Evolutionary conservation across 2,797 vertebrate species (phyloP).

Genomic region (Erethizon dorsatum): DNA sequence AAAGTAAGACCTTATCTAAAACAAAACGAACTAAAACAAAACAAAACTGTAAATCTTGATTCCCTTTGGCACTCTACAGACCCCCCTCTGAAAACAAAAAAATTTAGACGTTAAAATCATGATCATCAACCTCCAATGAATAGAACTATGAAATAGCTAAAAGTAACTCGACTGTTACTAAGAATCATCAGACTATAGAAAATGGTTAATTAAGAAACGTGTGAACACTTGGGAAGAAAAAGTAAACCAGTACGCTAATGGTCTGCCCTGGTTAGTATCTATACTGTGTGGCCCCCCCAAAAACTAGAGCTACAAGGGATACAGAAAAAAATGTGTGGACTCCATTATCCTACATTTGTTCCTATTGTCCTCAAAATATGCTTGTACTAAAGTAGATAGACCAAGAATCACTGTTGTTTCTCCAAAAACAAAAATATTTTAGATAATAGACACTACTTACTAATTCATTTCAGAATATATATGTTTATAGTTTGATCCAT

Average conservation of each 20-base stretch:
- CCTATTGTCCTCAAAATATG: neutral
- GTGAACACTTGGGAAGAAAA: neutral
- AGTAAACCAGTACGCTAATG: neutral
- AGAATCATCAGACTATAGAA: neutral
- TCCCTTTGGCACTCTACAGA: slow-evolving; percentile 12
- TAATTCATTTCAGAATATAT: slow-evolving; percentile 2
- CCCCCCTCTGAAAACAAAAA: neutral
- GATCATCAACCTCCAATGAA: neutral
- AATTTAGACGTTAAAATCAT: neutral
- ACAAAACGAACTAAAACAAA: neutral
- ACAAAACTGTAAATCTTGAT: neutral
- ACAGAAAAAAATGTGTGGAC: neutral
- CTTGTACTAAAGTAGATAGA: neutral
- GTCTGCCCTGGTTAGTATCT: neutral
- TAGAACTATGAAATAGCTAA: neutral
- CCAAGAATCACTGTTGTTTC: slow-evolving; percentile 3
- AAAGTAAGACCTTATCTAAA: neutral
- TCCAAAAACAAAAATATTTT: slow-evolving; percentile 13
- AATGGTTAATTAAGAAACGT: neutral
- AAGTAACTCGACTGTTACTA: neutral
- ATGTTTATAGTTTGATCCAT: neutral
- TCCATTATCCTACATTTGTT: neutral
- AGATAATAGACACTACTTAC: neutral
- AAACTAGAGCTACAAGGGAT: neutral
- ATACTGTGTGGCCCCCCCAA: neutral